Percentiles rank a stretch among this genome's conserved stretches.
Conservation (phyloP, 2,797 vertebrate genomes). For the Pseudopleuronectes americanus region DNA sequence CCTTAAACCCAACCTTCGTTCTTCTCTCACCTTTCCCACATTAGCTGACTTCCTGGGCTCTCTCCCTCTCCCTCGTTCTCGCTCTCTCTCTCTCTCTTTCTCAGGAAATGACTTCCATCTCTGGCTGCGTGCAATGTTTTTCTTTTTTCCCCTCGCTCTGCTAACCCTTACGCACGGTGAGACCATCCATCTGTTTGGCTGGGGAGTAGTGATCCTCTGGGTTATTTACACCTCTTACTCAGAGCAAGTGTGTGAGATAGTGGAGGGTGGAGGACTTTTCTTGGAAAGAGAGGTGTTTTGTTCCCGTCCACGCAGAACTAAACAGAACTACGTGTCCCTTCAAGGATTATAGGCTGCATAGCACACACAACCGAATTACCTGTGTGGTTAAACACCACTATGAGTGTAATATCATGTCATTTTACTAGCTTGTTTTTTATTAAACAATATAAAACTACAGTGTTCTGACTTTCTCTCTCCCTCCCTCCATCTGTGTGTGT, state of each 20-base stretch:
- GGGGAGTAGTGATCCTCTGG: slow-evolving; percentile 19
- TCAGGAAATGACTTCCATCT: slow-evolving; percentile 83
- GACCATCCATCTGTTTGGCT: slow-evolving; percentile 48
- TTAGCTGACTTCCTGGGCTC: slow-evolving; percentile 63
- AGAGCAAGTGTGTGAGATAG: slow-evolving; percentile 25
- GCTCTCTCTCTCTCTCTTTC: neutral
- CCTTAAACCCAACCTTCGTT: neutral
- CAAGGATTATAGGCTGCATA: no score
- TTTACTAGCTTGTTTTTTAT: no score
- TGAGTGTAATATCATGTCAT: no score
- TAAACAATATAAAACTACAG: no score
- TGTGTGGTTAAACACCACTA: no score
- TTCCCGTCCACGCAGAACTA: neutral
- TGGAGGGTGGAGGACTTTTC: slow-evolving; percentile 16
- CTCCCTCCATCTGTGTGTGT: neutral
- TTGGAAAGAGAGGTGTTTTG: slow-evolving; percentile 28
- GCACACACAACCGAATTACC: no score
- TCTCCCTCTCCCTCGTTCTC: neutral
- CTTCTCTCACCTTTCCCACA: slow-evolving; percentile 79
- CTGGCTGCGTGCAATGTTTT: slow-evolving; percentile 38
- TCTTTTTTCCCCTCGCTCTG: slow-evolving; percentile 52
- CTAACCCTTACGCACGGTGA: slow-evolving; percentile 32
- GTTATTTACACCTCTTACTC: slow-evolving; percentile 47
- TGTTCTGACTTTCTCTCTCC: no score
- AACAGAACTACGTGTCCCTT: neutral